Conservation (phyloP, 2,797 vertebrate genomes). For the Muscicapa striata region DNA sequence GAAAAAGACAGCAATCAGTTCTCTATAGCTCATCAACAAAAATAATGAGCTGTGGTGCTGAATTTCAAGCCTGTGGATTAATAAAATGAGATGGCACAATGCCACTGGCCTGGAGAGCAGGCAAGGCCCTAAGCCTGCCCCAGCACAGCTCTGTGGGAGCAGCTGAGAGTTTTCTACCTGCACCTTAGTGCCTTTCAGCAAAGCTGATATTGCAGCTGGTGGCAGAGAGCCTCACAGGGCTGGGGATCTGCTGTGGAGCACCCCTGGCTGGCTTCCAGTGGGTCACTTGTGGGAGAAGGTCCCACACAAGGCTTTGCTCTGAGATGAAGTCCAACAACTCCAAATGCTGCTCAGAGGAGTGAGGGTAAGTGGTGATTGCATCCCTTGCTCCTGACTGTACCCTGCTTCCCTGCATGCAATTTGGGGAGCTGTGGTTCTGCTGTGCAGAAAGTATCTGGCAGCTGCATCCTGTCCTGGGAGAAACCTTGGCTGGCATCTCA, state of each 20-base stretch:
- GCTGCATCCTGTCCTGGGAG: background rate
- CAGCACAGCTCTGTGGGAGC: accelerated
- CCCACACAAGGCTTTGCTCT: background rate
- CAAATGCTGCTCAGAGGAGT: background rate
- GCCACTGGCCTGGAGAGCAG: background rate
- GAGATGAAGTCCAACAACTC: background rate
- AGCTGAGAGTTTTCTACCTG: background rate
- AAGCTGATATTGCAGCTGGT: background rate
- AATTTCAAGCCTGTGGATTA: background rate
- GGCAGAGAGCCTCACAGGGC: background rate
- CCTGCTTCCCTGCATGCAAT: background rate
- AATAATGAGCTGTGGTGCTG: background rate
- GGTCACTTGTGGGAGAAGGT: background rate
- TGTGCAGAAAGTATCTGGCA: background rate
- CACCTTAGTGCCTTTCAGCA: background rate
- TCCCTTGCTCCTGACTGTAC: background rate
- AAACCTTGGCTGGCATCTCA: background rate
- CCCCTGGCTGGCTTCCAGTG: background rate
- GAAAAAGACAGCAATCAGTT: background rate
- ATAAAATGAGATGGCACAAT: background rate
- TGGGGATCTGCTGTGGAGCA: background rate
- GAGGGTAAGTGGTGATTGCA: accelerated
- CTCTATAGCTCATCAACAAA: background rate
- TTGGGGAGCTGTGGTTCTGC: background rate
- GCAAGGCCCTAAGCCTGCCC: background rate